Percentiles rank a stretch among this genome's conserved stretches.
phyloP scores from a whole-genome alignment of 1,140 invertebrate species.

The Leptoteleia sp. region DNA sequence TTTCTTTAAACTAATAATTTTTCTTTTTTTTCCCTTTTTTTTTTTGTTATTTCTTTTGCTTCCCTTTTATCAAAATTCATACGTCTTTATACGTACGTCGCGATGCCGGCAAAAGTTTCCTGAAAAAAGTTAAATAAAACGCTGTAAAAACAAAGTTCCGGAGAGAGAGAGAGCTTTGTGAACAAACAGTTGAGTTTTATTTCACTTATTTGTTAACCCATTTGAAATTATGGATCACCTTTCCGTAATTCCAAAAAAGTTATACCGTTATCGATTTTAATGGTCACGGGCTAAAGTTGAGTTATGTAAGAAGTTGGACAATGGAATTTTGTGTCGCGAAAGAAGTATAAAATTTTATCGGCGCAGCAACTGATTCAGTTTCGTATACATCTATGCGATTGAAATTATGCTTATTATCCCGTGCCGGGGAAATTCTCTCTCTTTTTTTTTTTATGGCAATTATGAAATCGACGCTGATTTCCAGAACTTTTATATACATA shows the following conservation, averaged over 20 bases:
- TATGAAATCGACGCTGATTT: conserved; percentile 36
- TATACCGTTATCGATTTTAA: conserved; percentile 64
- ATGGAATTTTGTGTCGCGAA: conserved; percentile 60
- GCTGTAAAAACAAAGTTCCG: conserved; percentile 1
- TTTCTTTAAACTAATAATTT: too few species aligned
- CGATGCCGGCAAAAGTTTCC: too few species aligned
- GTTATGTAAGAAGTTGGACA: conserved; percentile 66
- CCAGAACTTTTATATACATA: conserved; percentile 54
- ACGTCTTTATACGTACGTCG: too few species aligned
- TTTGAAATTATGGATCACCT: conserved; percentile 48
- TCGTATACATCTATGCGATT: conserved; percentile 39
- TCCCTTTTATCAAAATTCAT: too few species aligned
- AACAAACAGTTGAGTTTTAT: conserved; percentile 31
- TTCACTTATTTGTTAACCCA: conserved; percentile 43
- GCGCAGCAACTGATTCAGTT: conserved; percentile 54
- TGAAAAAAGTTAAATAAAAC: too few species aligned
- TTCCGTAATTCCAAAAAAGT: conserved; percentile 58
- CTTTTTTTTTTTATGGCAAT: conserved; percentile 41
- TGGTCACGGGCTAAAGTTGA: conserved; percentile 51
- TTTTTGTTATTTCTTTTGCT: too few species aligned
- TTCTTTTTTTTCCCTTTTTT: too few species aligned
- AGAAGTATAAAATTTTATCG: conserved; percentile 62
- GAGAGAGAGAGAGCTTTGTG: conserved; percentile 1
- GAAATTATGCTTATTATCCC: conserved; percentile 52
- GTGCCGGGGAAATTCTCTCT: conserved; percentile 24